These are phyloP conservation scores for Neodiprion fabricii DNA, from an alignment of 1,140 invertebrate genomes.

Conservation along the genomic window DNA sequence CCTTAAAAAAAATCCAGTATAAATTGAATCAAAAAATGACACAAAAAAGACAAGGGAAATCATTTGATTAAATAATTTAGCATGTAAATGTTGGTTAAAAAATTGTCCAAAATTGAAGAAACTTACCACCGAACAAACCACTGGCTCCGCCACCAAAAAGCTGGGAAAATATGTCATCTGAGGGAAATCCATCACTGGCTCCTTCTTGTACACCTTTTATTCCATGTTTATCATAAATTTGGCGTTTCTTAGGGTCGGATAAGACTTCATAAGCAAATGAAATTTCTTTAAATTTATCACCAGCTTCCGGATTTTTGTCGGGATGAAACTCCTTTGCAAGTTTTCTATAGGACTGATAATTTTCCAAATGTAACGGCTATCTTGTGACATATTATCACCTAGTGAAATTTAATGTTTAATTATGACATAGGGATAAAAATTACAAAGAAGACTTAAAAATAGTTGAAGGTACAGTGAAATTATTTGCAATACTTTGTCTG, in stretches of 20 bases:
- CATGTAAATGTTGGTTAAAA: not conserved
- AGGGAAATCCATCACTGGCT: constrained; percentile 61
- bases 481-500: too few relatives aligned
- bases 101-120: not conserved
- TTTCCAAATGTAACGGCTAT: constrained; percentile 21
- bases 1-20: not conserved
- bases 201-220: constrained; percentile 82
- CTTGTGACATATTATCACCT: constrained; percentile 8
- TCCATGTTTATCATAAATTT: constrained; percentile 77
- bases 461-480: too few relatives aligned
- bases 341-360: constrained; percentile 79
- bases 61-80: not conserved
- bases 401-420: constrained; percentile 18
- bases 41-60: not conserved
- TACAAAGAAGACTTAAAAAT: too few relatives aligned
- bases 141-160: constrained; percentile 69
- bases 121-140: constrained; percentile 43
- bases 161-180: constrained; percentile 70
- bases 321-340: constrained; percentile 89
- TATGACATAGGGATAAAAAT: constrained; percentile 18
- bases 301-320: constrained; percentile 83
- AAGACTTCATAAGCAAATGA: constrained; percentile 87
- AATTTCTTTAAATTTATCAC: constrained; percentile 89
- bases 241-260: constrained; percentile 64
- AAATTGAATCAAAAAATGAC: not conserved